Base-by-base conservation (phyloP, 2,797 vertebrate genomes). In the Platalea minor region DNA sequence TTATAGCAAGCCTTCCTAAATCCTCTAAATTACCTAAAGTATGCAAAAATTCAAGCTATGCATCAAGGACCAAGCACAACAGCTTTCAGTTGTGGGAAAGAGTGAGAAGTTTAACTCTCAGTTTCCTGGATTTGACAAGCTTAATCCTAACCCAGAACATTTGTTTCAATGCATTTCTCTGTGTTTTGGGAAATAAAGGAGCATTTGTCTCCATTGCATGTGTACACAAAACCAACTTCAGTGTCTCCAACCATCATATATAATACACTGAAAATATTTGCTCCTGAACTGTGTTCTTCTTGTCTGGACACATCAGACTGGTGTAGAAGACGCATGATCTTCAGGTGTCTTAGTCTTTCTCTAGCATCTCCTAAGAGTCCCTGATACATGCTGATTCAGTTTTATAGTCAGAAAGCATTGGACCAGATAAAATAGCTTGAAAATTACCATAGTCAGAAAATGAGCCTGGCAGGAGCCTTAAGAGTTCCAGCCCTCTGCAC, bases 1-100 rank as follows among this genome's bases (percentile, higher is more conserved):
- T 96, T 95, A 95, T 89, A 94, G 51, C 64, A 90, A 83, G 56
- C 60, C 82, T 96, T 94, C 73, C 61, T 76, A 96, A 97, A 94
- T 83, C 94, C 94, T 79, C 91, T 74, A 95, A 95, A 95, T 96
- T 95, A 92, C 83, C 81, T 89, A 89, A 95, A 95, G 70, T 91
- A 94, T 95, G 93, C 91, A 96, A 94, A 97, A 96, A 94, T 95
- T 91, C 85, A 91, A 96, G 93, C 82, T 95, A 96, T 95, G 95
- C 86, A 93, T 91, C 86, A 85, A 72, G 78, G 77, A 94, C 86
- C 83, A 88, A 93, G 72, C 72, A 92, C 85, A 97, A 91, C 65
- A 95, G 82, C 63, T 94, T 89, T 96, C 85, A 94, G 72, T 67
- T 93, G 86, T 93, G 92, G 69, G 95, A 96, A 97, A 94, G 61